phyloP scores from a whole-genome alignment of 2,797 vertebrate genomes.

The Spinus pinus region DNA sequence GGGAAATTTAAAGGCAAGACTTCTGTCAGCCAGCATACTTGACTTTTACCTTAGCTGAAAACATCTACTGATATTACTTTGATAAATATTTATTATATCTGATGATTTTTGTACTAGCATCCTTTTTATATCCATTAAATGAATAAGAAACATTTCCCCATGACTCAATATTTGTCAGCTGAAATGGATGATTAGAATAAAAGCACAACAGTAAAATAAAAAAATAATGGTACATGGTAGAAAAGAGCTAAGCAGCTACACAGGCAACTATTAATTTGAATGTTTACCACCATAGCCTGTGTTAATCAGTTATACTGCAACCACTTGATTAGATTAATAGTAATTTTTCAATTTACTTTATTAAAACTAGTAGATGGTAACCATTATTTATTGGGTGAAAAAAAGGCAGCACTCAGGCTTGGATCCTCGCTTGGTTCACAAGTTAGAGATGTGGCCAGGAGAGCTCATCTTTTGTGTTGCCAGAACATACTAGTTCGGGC shows the following conservation, averaged over 20 bases:
- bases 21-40: not conserved
- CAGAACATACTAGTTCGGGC: not conserved
- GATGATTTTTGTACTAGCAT: not conserved
- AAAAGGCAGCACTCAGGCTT: not conserved
- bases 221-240: not conserved
- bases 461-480: rapidly evolving
- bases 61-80: not conserved
- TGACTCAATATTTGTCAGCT: too few relatives aligned
- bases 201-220: not conserved
- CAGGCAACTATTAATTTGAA: not conserved
- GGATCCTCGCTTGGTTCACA: not conserved
- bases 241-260: not conserved
- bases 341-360: not conserved
- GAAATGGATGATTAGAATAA: not conserved
- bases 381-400: not conserved
- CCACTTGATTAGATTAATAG: not conserved
- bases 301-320: not conserved
- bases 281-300: not conserved
- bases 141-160: not conserved
- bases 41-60: not conserved
- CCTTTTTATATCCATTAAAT: not conserved
- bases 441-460: not conserved
- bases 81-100: not conserved
- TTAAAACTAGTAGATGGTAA: not conserved
- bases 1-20: not conserved